Conservation (phyloP, 2,113 vertebrate genomes). For the Phainopepla nitens region DNA sequence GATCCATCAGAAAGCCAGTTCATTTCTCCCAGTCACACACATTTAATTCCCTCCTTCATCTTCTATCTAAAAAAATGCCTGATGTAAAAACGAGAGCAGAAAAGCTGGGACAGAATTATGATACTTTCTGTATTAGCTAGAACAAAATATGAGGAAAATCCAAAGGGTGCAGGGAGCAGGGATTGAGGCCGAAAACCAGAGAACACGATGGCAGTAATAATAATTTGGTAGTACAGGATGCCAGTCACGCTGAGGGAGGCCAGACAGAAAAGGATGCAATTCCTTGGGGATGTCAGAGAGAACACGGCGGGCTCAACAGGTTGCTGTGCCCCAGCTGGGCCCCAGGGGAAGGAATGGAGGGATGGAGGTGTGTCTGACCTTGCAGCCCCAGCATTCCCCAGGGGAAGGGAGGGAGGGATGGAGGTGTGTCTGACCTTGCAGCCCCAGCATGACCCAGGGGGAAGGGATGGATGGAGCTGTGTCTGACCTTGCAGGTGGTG, state of each 20-base stretch:
- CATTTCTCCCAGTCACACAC: background rate
- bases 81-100: background rate
- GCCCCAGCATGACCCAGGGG: too few species aligned
- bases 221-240: background rate
- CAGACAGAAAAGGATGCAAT: background rate
- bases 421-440: too few species aligned
- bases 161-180: background rate
- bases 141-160: background rate
- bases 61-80: background rate
- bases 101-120: background rate
- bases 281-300: background rate
- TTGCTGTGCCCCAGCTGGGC: too few species aligned
- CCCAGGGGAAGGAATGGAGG: too few species aligned
- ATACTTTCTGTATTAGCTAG: background rate
- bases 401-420: too few species aligned
- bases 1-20: background rate
- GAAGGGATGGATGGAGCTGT: too few species aligned
- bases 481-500: too few species aligned
- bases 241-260: background rate
- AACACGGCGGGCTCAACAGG: rapidly evolving
- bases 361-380: too few species aligned
- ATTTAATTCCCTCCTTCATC: background rate
- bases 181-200: background rate
- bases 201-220: background rate
- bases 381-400: too few species aligned